Base-by-base conservation (phyloP, 2,113 vertebrate genomes). In the Syrmaticus mikado region DNA sequence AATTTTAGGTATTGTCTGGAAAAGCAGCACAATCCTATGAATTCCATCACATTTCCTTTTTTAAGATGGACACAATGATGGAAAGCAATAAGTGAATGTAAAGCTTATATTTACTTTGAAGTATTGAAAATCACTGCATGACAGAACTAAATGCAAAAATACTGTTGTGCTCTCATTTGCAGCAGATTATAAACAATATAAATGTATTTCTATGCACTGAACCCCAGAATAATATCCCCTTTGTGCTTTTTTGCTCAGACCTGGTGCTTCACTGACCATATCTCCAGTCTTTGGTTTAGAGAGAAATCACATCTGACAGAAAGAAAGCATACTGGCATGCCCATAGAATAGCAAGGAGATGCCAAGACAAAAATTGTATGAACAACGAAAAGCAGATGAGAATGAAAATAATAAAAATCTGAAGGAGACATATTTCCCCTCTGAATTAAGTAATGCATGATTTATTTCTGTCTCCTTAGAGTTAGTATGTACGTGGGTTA, bases 231-330 rank as follows among this genome's bases (percentile, higher is more conserved):
- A 82, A 82, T 61, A 75, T 38, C 46, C 36, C 72, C 87, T 79
- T 91, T 7, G 90, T 67, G 64, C 40, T 92, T 82, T 92, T 82
- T 45, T 76, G 55, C 64, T 89, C 52, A 62, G 81, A 82, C 32
- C 30, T 73, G 34, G 32, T 90, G 38, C 50, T 80, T 93, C 36
- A 30, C 18, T 89, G 82, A 65, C 72, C 28, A 4, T 67, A n/a
- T 64, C 79, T 83, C 64, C 65, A 85, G 43, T 25, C 61, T 86
- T 57, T 41, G 24, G 19, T 85, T 90, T 17, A 65, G 76, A 57
- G n/a, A 38, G 34, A 71, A 24, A 87, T 25, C 57, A 46, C 34
- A 27, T 73, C 21, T 74, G 38, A 74, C 55, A 60, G 58, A 70
- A 84, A 83, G 40, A 43, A 78, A 65, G 8, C 25, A n/a, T 64